Percentiles rank a stretch among this genome's conserved stretches.
phyloP scores from a whole-genome alignment of 2,113 vertebrate species.

The Carlito syrichta region DNA sequence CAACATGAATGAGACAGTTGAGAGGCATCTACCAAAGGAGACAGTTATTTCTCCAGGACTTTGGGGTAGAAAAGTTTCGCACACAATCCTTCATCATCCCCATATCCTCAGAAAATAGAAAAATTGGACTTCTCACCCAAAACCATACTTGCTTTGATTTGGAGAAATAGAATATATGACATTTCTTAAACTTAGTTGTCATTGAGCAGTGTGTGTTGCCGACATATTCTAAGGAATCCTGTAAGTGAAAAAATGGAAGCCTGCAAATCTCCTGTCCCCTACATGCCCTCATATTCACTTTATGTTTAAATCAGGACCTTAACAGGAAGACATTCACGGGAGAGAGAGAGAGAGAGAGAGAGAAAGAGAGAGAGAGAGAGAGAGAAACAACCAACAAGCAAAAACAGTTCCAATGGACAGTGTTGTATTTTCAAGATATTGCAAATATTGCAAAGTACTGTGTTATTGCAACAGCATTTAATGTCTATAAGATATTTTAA shows the following conservation, averaged over 20 bases:
- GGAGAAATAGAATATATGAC: not conserved
- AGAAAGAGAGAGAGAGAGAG: not conserved
- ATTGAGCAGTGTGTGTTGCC: no score
- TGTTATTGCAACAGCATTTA: not conserved
- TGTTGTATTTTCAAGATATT: not conserved
- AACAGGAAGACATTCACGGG: fast-evolving
- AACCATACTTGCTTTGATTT: not conserved
- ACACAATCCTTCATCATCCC: fast-evolving
- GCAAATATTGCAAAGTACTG: not conserved
- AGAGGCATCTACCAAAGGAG: fast-evolving
- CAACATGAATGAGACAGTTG: no score
- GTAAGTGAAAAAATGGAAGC: not conserved
- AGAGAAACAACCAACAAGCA: not conserved
- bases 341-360: not conserved
- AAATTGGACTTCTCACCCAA: not conserved
- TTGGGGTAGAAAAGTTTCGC: fast-evolving
- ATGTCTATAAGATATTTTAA: not conserved
- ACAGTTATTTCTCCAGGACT: no score
- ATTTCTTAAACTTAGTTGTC: not conserved
- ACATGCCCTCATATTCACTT: not conserved
- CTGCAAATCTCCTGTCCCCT: no score
- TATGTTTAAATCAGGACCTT: no score
- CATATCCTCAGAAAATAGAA: not conserved
- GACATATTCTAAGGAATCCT: not conserved
- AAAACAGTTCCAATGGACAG: not conserved